Conservation (phyloP, 1,140 invertebrate species). For the Heliconius eleuchia region DNA sequence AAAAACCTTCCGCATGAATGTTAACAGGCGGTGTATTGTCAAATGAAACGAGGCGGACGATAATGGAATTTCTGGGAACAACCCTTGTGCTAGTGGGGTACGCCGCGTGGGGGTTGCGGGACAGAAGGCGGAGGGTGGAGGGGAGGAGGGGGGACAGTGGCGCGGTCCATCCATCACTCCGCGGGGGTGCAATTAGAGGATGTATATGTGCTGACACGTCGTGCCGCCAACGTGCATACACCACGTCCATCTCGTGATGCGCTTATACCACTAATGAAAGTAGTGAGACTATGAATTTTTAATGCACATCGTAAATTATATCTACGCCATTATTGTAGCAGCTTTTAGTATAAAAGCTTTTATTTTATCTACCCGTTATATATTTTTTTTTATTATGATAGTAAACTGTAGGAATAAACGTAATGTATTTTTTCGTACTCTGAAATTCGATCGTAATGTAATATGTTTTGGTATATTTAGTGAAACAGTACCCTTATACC, state of each 20-base stretch:
- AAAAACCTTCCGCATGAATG: constrained; percentile 47
- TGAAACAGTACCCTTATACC: no score
- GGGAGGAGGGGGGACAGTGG: constrained; percentile 21
- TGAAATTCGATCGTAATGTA: neutral
- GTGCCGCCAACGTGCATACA: constrained; percentile 55
- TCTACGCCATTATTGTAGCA: constrained; percentile 15
- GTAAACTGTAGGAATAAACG: neutral
- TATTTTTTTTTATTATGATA: neutral
- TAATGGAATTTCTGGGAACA: constrained; percentile 80
- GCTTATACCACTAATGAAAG: constrained; percentile 41
- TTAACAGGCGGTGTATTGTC: constrained; percentile 61
- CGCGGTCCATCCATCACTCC: constrained; percentile 76
- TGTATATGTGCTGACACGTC: constrained; percentile 74
- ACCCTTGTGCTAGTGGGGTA: constrained; percentile 70
- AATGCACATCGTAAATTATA: constrained; percentile 32
- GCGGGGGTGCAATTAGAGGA: constrained; percentile 76
- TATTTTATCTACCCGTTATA: constrained; percentile 14
- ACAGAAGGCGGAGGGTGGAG: neutral
- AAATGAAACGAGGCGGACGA: constrained; percentile 71
- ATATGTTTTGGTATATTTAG: neutral
- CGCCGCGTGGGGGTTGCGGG: constrained; percentile 48
- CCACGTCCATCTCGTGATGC: constrained; percentile 52
- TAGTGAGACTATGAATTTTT: constrained; percentile 37
- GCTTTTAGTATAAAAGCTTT: constrained; percentile 18
- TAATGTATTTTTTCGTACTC: neutral